phyloP scores from a whole-genome alignment of 2,888 invertebrate species.

The Apamea crenata region DNA sequence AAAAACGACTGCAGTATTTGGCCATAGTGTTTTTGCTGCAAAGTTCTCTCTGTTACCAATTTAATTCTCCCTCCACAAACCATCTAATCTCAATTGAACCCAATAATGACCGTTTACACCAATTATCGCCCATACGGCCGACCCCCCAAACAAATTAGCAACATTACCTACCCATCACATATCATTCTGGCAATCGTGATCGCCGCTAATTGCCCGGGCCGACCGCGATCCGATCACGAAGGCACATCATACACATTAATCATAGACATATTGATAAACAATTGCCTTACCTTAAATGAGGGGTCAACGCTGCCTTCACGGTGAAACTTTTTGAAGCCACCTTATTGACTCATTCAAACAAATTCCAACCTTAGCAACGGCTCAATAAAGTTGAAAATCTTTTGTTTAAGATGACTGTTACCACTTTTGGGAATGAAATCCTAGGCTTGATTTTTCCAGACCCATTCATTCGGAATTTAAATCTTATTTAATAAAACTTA shows the following conservation, averaged over 20 bases:
- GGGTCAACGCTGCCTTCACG: slow-evolving; percentile 81
- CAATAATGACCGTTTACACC: slow-evolving; percentile 50
- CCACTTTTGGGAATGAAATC: slow-evolving; percentile 62
- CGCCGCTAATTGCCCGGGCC: slow-evolving; percentile 84
- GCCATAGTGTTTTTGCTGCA: not conserved
- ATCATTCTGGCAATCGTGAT: slow-evolving; percentile 86
- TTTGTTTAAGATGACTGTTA: slow-evolving; percentile 51
- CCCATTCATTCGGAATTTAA: slow-evolving; percentile 56
- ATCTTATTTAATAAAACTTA: slow-evolving; percentile 62
- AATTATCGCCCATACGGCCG: slow-evolving; percentile 58
- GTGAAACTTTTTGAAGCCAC: slow-evolving; percentile 66
- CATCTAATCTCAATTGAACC: slow-evolving; percentile 19
- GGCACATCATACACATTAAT: slow-evolving; percentile 84
- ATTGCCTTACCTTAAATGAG: slow-evolving; percentile 90
- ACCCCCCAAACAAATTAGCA: slow-evolving; percentile 82
- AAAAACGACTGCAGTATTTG: not conserved
- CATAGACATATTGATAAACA: slow-evolving; percentile 89
- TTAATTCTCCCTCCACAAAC: not conserved
- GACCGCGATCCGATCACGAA: slow-evolving; percentile 83
- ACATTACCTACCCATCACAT: slow-evolving; percentile 82
- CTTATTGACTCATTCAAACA: slow-evolving; percentile 14
- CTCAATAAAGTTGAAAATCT: slow-evolving; percentile 50
- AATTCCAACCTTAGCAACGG: slow-evolving; percentile 61
- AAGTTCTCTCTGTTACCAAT: not conserved
- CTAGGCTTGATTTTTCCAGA: slow-evolving; percentile 77